Percentiles rank a stretch among this genome's conserved stretches.
Evolutionary conservation across 2,113 vertebrate species (phyloP).

Genomic region (Hemibates koningsi): DNA sequence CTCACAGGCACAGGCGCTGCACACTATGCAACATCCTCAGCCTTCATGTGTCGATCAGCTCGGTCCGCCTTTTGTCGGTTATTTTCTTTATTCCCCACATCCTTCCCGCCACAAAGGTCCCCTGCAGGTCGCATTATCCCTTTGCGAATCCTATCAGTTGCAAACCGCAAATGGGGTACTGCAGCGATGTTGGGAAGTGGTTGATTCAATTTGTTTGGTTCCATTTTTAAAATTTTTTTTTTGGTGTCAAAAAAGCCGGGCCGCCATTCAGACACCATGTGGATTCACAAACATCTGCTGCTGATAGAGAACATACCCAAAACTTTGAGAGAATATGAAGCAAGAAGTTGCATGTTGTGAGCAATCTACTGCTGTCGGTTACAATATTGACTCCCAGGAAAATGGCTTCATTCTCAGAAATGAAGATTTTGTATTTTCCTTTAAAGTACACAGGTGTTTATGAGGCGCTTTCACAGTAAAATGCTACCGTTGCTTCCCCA

Average conservation of each 20-base stretch:
- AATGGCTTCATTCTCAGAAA: neutral
- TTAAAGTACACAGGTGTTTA: neutral
- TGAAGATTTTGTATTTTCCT: neutral
- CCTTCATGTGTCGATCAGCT: slow-evolving; percentile 25
- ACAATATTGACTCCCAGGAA: neutral
- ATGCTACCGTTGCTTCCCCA: neutral
- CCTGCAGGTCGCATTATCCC: slow-evolving; percentile 53
- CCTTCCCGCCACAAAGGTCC: slow-evolving; percentile 43
- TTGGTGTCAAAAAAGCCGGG: neutral
- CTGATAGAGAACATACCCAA: slow-evolving; percentile 27
- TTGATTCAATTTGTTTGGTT: slow-evolving; percentile 25
- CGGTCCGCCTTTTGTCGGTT: slow-evolving; percentile 27
- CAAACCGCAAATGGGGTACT: slow-evolving; percentile 28
- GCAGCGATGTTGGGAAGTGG: slow-evolving; percentile 20
- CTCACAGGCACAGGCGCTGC: neutral
- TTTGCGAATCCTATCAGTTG: slow-evolving; percentile 42
- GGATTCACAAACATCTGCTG: slow-evolving; percentile 61
- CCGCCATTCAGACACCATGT: slow-evolving; percentile 21
- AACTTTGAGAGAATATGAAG: slow-evolving; percentile 7
- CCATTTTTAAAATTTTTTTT: accelerated
- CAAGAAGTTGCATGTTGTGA: neutral
- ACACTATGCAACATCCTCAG: slow-evolving; percentile 40
- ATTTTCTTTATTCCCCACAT: slow-evolving; percentile 38
- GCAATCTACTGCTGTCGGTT: slow-evolving; percentile 13
- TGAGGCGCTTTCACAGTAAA: neutral